Conservation (phyloP, 2,888 invertebrate species). For the Eubasilissa splendida region DNA sequence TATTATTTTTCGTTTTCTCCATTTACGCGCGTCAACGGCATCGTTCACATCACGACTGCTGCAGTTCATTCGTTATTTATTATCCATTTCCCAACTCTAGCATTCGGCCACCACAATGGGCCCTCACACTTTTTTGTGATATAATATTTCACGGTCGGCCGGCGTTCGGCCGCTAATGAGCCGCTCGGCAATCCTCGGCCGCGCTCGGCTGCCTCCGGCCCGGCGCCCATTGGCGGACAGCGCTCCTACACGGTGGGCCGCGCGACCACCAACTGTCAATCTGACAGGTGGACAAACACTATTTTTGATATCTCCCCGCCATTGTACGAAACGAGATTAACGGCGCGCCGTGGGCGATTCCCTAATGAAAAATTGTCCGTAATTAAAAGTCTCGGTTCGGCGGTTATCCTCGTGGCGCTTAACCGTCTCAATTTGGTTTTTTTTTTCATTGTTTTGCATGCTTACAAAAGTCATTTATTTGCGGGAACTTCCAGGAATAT, state of each 20-base stretch:
- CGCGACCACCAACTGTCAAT: conserved; percentile 30
- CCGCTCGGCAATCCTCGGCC: conserved; percentile 17
- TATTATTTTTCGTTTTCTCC: no score
- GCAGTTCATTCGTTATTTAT: not conserved
- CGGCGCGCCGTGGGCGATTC: conserved; percentile 21
- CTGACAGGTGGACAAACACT: conserved; percentile 35
- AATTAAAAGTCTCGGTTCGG: conserved; percentile 22
- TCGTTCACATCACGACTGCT: not conserved
- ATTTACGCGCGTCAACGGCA: not conserved
- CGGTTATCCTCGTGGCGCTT: conserved; percentile 19
- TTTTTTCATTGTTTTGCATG: no score
- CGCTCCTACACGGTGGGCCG: conserved; percentile 7
- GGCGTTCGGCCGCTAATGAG: conserved; percentile 21
- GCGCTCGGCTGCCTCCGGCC: conserved; percentile 19
- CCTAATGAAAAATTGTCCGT: conserved; percentile 25
- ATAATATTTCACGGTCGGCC: conserved; percentile 35
- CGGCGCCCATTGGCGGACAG: conserved; percentile 7
- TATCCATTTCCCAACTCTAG: not conserved
- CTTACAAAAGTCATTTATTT: no score
- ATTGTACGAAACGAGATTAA: conserved; percentile 22
- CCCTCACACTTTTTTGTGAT: conserved; percentile 35
- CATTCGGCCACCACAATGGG: conserved; percentile 15
- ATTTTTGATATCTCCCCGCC: conserved; percentile 20
- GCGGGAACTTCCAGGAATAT: no score
- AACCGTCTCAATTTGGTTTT: conserved; percentile 1